Evolutionary conservation across 2,113 vertebrate species (phyloP), one percentile per base, ranked within the genome.

Genomic region (Rhabdornis inornatus): DNA sequence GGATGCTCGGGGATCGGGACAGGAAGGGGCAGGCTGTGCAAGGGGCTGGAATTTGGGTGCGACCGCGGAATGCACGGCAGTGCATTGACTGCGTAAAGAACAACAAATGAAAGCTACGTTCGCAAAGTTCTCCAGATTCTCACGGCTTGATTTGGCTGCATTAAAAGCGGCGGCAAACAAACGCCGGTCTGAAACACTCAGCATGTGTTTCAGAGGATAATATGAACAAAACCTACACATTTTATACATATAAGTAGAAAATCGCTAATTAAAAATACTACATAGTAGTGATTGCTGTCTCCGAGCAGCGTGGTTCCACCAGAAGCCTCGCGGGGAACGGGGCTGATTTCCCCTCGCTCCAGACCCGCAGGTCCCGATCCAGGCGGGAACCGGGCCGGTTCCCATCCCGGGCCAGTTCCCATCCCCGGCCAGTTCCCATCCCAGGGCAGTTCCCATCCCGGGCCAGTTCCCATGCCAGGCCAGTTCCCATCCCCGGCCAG

Each of bases 231-330:
- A 40, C 5, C 11, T 56, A 20, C 9, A 30, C 7, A 13, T 59
- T 17, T 53, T 5, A 76, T 24, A 72, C 3, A 82, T 21, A 40
- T 33, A 61, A 57, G 39, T 45, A 87, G 39, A 52, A 76, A 88
- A 81, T 35, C 70, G 61, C 8, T 66, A 69, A 75, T 92, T 84
- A 37, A 90, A 93, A 96, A 37, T 70, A 49, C 15, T 93, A 95
- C 96, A 85, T 94, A 97, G 96, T 94, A 83, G 97, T 97, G 97
- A 96, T 97, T 93, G 97, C 97, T 94, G 97, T 98, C 42, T 40
- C 24, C 8, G 6, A 17, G 49, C 49, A 33, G 18, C 7, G 49
- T 7, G 59, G 5, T 39, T 25, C 40, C 28, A 4, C 18, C 11
- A 39, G 15, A 23, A 47, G 5, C 23, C n/a, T 18, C 5, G 31